Conservation (phyloP, 2,113 vertebrate genomes). For the Cettia cetti region DNA sequence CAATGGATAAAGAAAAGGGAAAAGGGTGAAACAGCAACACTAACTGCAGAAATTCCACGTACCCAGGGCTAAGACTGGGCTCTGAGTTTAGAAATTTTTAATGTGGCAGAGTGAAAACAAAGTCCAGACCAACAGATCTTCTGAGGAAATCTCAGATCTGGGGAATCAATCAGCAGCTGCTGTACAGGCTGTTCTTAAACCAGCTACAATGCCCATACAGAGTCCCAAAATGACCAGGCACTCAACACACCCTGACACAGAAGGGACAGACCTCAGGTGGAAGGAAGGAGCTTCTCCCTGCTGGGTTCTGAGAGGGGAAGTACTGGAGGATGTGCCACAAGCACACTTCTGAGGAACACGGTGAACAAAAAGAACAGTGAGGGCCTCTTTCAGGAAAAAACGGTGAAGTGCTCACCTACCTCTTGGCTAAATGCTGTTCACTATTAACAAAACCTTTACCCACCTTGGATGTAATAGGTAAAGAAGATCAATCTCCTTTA, state of each 20-base stretch:
- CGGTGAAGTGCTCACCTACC: neutral
- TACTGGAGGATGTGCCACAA: neutral
- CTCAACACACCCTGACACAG: neutral
- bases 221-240: neutral
- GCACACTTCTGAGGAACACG: accelerated
- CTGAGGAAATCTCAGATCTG: neutral
- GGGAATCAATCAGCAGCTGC: neutral
- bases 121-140: neutral
- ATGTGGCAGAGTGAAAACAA: neutral
- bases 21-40: accelerated
- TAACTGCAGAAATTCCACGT: neutral
- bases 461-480: neutral
- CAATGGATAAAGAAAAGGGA: neutral
- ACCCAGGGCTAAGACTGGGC: neutral
- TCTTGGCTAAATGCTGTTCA: accelerated
- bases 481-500: neutral
- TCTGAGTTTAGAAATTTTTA: neutral
- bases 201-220: accelerated
- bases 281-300: neutral
- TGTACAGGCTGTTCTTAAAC: neutral
- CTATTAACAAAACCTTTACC: neutral
- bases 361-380: accelerated
- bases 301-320: too few relatives aligned
- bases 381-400: neutral
- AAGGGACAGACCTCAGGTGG: neutral